Percentiles rank a stretch among this genome's conserved stretches.
Evolutionary conservation across 1,140 invertebrate species (phyloP).

Genomic region (Brachionus calyciflorus): DNA sequence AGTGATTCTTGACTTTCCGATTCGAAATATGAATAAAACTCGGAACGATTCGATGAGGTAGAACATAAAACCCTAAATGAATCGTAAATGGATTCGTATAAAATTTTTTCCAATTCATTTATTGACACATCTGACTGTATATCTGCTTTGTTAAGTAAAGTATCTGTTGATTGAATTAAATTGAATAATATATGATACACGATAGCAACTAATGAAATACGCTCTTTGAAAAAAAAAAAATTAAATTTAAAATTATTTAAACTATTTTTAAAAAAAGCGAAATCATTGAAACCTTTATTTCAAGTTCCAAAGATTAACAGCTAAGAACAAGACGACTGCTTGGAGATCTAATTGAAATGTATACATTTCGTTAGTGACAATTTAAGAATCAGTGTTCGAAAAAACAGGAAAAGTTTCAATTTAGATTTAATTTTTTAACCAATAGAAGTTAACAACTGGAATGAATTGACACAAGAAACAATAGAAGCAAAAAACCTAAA

Average conservation of each 20-base stretch:
- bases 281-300: too few relatives aligned
- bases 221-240: not conserved
- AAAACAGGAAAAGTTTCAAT: too few relatives aligned
- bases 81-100: not conserved
- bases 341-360: too few relatives aligned
- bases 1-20: not conserved
- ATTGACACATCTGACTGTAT: not conserved
- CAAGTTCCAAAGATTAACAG: too few relatives aligned
- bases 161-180: conserved; percentile 15
- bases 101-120: not conserved
- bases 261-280: not conserved
- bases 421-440: too few relatives aligned
- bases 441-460: too few relatives aligned
- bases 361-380: too few relatives aligned
- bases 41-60: not conserved
- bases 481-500: too few relatives aligned
- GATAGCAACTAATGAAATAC: conserved; percentile 23
- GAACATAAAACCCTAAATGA: conserved; percentile 27
- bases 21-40: not conserved
- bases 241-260: not conserved
- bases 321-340: too few relatives aligned
- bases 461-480: too few relatives aligned
- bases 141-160: not conserved
- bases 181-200: conserved; percentile 23
- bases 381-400: too few relatives aligned